Base-by-base conservation (phyloP, 2,888 invertebrate species). In the Cheilosia soror region DNA sequence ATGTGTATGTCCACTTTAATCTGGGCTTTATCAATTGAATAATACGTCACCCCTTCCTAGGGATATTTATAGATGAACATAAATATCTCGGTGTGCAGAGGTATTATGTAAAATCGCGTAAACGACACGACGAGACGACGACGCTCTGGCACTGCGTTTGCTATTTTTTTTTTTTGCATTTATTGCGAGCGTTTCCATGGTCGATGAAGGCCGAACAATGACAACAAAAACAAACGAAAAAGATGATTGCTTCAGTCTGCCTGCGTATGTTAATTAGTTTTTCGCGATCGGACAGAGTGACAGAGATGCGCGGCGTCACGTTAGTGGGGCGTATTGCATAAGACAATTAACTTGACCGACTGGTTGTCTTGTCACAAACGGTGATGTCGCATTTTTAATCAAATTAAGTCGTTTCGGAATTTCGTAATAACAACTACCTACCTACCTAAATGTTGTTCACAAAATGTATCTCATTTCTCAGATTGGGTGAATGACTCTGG, bases 331-430 rank as follows among this genome's bases (percentile, higher is more conserved):
- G 31, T 9, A 33, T 57, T 57, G 33, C 57, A 57, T 57, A 57
- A 57, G 15, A 20, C 31, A 57, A 33, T 57, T 31, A 33, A 57
- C 66, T 57, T 31, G 15, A 57, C 66, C n/a, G 42, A 68, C 66
- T 49, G 53, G 66, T 42, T 68, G 66, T 53, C 15, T 0, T n/a
- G 5, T 2, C 53, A 25, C 40, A 66, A 53, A 51, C 29, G 37
- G n/a, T 42, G 53, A 68, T 55, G 53, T 55, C 15, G 66, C 42
- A 55, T 29, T 51, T 66, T 66, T 15, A 53, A 49, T 68, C 40
- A 27, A 55, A 49, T 37, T 29, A 6, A 51, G 27, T 47, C n/a
- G 44, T 7, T 5, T 3, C 44, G 44, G 7, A 47, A 20, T 47
- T 47, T 15, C 44, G n/a, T 47, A 47, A 47, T 44, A 15, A 7